Conservation (phyloP, 2,888 invertebrate genomes). For the Blomia tropicalis region DNA sequence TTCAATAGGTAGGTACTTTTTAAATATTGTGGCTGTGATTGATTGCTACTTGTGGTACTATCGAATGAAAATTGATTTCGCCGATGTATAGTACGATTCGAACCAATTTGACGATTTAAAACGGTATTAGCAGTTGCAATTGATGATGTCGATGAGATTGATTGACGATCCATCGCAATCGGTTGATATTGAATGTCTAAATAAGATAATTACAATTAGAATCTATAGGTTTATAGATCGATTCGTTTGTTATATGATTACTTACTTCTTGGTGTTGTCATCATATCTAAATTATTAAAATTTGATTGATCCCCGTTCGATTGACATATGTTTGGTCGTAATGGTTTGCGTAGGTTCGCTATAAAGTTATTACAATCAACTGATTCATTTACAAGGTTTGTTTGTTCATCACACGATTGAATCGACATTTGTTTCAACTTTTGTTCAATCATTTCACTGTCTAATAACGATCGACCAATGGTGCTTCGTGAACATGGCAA, state of each 20-base stretch:
- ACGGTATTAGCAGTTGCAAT: conserved; percentile 9
- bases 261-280: neutral
- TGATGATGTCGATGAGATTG: neutral
- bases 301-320: no score
- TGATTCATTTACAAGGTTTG: no score
- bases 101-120: neutral
- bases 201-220: neutral
- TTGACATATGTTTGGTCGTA: no score
- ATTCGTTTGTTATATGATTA: neutral
- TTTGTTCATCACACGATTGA: no score
- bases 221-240: neutral
- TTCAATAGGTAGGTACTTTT: neutral
- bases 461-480: neutral
- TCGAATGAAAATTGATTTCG: neutral
- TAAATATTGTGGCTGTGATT: neutral
- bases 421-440: neutral
- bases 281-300: no score
- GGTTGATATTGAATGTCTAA: neutral
- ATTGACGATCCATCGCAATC: conserved; percentile 11
- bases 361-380: no score
- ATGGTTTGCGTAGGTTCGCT: no score
- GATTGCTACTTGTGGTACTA: neutral
- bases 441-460: conserved; percentile 5
- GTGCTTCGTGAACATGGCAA: conserved; percentile 3
- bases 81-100: neutral